These are phyloP conservation scores for Papilio helenus DNA, from an alignment of 1,140 invertebrate genomes.

Conservation along the genomic window DNA sequence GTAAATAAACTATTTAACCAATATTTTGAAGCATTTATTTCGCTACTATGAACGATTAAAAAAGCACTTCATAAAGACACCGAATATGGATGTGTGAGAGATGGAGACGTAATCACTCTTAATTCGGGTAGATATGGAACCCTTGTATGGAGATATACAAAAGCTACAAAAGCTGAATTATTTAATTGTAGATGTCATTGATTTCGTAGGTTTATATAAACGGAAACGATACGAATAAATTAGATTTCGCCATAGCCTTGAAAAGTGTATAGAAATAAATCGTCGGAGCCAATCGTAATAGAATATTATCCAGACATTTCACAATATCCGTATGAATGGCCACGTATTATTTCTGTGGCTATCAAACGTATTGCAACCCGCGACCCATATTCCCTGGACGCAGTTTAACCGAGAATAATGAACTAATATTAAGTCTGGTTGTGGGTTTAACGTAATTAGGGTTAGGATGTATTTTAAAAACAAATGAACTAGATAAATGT, in stretches of 20 bases:
- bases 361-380: background rate
- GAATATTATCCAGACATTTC: conserved; percentile 14
- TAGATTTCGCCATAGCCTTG: conserved; percentile 16
- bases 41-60: background rate
- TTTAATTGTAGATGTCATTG: background rate
- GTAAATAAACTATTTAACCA: conserved; percentile 14
- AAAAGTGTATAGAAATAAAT: conserved; percentile 21
- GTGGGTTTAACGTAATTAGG: background rate
- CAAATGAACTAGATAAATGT: too few relatives aligned
- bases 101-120: too few relatives aligned
- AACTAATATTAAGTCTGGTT: background rate
- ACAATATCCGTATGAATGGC: conserved; percentile 14
- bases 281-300: background rate
- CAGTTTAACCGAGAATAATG: background rate
- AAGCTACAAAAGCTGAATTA: background rate
- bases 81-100: too few relatives aligned
- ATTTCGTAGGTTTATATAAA: background rate
- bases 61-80: too few relatives aligned
- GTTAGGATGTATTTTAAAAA: background rate
- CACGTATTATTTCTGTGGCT: conserved; percentile 13
- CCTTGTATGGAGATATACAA: too few relatives aligned
- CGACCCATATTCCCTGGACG: background rate
- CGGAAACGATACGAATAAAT: conserved; percentile 5
- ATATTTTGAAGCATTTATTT: background rate
- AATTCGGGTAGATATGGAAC: background rate